These are phyloP conservation scores for Drosophila kambysellisi DNA, from an alignment of 2,888 invertebrate genomes.

Conservation along the genomic window DNA sequence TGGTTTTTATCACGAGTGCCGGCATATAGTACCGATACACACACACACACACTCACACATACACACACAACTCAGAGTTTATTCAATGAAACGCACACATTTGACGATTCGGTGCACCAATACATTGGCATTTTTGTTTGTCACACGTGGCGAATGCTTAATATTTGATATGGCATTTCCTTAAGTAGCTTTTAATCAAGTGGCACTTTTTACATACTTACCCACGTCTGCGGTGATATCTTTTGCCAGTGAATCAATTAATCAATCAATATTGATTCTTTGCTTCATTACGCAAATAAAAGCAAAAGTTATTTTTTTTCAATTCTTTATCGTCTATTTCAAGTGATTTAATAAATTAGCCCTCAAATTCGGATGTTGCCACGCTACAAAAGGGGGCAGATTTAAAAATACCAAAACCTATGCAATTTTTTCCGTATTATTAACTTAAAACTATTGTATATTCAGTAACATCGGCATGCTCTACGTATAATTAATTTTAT, in stretches of 20 bases:
- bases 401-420: too few relatives aligned
- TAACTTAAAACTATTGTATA: background rate
- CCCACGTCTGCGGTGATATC: constrained; percentile 14
- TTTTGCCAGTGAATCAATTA: constrained; percentile 49
- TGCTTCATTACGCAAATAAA: constrained; percentile 35
- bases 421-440: background rate
- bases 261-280: constrained; percentile 64
- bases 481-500: constrained; percentile 23
- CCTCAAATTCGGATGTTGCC: background rate
- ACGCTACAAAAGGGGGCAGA: background rate
- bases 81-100: constrained; percentile 41
- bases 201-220: constrained; percentile 43
- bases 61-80: constrained; percentile 15
- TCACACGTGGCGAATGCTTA: constrained; percentile 49
- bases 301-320: constrained; percentile 5
- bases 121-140: constrained; percentile 22
- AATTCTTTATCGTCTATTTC: constrained; percentile 16
- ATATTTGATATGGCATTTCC: constrained; percentile 45
- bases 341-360: background rate
- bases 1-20: constrained; percentile 55
- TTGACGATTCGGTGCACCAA: constrained; percentile 15
- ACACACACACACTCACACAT: constrained; percentile 1
- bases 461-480: background rate
- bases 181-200: constrained; percentile 55
- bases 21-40: constrained; percentile 40